Evolutionary conservation across 2,888 invertebrate genomes (phyloP).

Genomic region (Leucania comma): DNA sequence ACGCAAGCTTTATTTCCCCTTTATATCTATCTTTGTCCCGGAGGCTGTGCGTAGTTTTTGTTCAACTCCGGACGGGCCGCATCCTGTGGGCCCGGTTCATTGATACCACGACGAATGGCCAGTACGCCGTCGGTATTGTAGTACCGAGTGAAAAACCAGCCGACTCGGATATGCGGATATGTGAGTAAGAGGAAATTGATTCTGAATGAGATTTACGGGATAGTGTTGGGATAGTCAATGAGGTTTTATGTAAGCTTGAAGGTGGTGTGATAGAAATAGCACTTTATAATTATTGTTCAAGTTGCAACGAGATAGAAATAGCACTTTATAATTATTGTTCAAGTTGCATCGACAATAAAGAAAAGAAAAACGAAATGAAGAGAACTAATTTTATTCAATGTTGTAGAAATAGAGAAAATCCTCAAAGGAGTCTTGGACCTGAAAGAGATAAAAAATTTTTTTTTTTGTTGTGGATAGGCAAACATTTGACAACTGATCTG

Average conservation of each 20-base stretch:
- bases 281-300: neutral
- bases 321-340: neutral
- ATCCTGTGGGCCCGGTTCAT: constrained; percentile 59
- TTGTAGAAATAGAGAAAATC: neutral
- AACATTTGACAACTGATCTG: no score
- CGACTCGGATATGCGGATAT: constrained; percentile 52
- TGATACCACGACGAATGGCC: constrained; percentile 39
- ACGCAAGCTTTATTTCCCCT: constrained; percentile 36
- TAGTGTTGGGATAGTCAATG: constrained; percentile 1
- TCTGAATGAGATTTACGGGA: constrained; percentile 31
- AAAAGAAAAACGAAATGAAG: neutral
- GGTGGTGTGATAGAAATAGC: neutral
- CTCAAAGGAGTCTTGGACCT: no score
- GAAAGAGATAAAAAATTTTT: no score
- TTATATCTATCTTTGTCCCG: constrained; percentile 44
- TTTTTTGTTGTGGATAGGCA: no score
- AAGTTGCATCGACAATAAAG: constrained; percentile 17
- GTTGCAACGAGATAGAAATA: constrained; percentile 1
- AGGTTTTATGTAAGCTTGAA: neutral
- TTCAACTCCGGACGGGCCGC: constrained; percentile 45
- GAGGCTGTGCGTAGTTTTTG: constrained; percentile 63
- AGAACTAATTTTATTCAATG: neutral
- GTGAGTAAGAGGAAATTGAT: constrained; percentile 48
- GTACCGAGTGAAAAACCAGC: constrained; percentile 47
- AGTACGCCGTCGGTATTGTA: constrained; percentile 22